These are phyloP conservation scores for Osmerus eperlanus DNA, from an alignment of 2,113 vertebrate species.

Conservation along the genomic window DNA sequence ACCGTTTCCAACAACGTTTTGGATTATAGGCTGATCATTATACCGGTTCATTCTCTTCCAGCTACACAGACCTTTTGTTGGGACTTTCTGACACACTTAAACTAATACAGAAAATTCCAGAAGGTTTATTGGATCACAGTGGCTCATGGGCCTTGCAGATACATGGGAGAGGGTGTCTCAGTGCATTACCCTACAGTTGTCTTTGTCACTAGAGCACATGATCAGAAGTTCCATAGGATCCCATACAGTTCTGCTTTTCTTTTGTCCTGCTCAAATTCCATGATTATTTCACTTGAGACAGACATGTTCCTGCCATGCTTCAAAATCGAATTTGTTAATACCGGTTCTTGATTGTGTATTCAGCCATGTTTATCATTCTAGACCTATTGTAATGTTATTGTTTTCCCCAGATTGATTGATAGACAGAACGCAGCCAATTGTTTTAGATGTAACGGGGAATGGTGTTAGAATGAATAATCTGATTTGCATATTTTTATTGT, in stretches of 20 bases:
- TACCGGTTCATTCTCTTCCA: constrained; percentile 33
- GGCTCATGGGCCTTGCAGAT: background rate
- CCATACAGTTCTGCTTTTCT: background rate
- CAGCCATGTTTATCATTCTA: constrained; percentile 2
- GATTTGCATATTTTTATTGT: background rate
- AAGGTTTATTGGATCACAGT: constrained; percentile 3
- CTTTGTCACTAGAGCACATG: background rate
- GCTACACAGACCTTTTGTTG: constrained; percentile 6
- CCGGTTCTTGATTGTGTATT: constrained; percentile 4
- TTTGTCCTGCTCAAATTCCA: constrained; percentile 3
- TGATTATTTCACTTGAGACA: background rate
- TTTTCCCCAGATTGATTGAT: constrained; percentile 3
- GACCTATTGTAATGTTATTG: background rate
- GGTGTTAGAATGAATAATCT: constrained; percentile 13
- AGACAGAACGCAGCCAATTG: background rate
- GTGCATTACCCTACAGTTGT: background rate
- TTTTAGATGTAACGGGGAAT: constrained; percentile 2
- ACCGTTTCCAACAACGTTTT: constrained; percentile 30
- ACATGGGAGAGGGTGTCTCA: background rate
- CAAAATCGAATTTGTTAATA: background rate
- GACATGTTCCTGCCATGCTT: constrained; percentile 1
- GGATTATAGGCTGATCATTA: constrained; percentile 15
- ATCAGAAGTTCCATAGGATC: constrained; percentile 13
- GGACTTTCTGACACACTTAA: background rate
- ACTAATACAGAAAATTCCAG: background rate